Evolutionary conservation across 2,113 vertebrate species (phyloP).

Genomic region (Brachyistius frenatus): DNA sequence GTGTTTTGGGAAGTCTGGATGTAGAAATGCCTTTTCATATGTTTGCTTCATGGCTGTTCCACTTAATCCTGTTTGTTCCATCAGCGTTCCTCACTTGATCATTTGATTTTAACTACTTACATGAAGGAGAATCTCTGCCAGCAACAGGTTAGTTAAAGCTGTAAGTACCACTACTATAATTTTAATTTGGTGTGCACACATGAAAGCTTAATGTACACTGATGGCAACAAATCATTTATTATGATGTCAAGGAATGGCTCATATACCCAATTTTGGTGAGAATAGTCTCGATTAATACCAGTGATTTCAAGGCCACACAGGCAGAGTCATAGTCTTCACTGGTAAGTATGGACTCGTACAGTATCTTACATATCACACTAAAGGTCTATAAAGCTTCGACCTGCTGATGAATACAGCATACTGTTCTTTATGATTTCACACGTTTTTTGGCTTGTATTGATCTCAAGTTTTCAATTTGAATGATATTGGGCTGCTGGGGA

Average conservation of each 20-base stretch:
- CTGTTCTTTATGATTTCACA: not conserved
- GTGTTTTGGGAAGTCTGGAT: conserved; percentile 33
- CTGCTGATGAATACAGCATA: not conserved
- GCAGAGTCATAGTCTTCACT: not conserved
- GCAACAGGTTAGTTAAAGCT: conserved; percentile 94
- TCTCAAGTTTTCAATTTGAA: not conserved
- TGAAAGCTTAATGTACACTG: not conserved
- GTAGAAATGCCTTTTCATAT: conserved; percentile 16
- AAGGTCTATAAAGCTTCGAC: not conserved
- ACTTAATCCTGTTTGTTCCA: conserved; percentile 92
- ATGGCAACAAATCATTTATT: not conserved
- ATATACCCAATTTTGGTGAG: not conserved
- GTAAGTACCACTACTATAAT: conserved; percentile 86
- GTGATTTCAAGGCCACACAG: too few species aligned
- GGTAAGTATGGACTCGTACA: conserved; percentile 50
- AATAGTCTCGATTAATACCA: too few species aligned
- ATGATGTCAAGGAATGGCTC: not conserved
- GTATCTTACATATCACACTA: not conserved
- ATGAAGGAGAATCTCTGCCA: conserved; percentile 89
- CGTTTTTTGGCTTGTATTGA: not conserved
- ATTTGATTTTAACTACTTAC: conserved; percentile 90
- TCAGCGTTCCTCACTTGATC: conserved; percentile 91
- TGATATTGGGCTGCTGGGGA: not conserved
- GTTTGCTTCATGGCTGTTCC: conserved; percentile 30
- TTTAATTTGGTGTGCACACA: conserved; percentile 30